Conservation (phyloP, 2,888 invertebrate species). For the Syrphus vitripennis region DNA sequence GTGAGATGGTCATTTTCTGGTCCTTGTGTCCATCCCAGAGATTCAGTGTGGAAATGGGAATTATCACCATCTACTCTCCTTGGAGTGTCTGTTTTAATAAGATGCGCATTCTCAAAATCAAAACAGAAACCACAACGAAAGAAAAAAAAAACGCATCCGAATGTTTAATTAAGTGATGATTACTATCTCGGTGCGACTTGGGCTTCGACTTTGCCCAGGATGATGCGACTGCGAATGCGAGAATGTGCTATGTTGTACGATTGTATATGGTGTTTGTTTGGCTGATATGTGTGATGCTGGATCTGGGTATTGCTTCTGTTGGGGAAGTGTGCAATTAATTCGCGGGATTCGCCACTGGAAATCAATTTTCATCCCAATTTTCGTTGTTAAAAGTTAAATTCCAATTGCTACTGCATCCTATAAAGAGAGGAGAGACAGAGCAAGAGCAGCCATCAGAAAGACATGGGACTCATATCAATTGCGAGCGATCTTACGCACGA, state of each 20-base stretch:
- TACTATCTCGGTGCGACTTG: conserved; percentile 52
- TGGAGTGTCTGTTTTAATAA: conserved; percentile 53
- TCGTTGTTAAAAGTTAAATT: conserved; percentile 68
- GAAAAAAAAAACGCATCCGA: conserved; percentile 47
- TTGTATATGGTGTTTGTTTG: background rate
- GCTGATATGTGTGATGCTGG: background rate
- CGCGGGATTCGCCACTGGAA: conserved; percentile 66
- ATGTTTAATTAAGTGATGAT: conserved; percentile 72
- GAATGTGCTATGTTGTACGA: conserved; percentile 30
- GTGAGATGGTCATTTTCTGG: conserved; percentile 14
- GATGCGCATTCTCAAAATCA: conserved; percentile 62
- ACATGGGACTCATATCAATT: conserved; percentile 33
- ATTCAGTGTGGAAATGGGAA: conserved; percentile 10
- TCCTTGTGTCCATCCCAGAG: background rate
- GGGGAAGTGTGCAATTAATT: conserved; percentile 65
- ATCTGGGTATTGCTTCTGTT: conserved; percentile 29
- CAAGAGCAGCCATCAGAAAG: background rate
- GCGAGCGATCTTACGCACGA: conserved; percentile 60
- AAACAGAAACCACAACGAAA: background rate
- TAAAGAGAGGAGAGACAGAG: no score
- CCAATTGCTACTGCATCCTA: conserved; percentile 59
- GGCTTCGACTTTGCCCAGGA: background rate
- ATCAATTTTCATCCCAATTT: conserved; percentile 70
- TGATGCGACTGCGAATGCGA: conserved; percentile 58
- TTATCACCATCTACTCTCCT: conserved; percentile 45